These are phyloP conservation scores for Danio kyathit DNA, from an alignment of 2,797 vertebrate species.

Conservation along the genomic window DNA sequence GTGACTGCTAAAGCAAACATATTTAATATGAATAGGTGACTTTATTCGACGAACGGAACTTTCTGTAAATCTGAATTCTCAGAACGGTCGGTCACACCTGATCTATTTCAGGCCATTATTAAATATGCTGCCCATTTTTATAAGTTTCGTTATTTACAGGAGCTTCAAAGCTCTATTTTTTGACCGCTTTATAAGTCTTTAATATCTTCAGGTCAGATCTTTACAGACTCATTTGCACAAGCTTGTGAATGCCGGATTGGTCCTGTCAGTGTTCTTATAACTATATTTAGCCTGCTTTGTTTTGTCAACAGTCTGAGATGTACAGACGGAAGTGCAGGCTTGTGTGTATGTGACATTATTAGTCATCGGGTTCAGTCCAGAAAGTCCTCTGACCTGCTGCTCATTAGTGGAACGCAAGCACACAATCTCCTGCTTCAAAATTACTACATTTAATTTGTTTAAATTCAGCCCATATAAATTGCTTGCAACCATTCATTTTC, in stretches of 20 bases:
- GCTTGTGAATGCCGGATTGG: not conserved
- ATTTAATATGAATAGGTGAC: not conserved
- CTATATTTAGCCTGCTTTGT: conserved; percentile 7
- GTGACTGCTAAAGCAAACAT: not conserved
- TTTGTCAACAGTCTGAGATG: conserved; percentile 7
- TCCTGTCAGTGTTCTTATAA: not conserved
- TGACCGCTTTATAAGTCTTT: not conserved
- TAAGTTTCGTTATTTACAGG: not conserved
- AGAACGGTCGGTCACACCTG: not conserved
- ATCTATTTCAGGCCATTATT: not conserved
- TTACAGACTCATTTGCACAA: not conserved
- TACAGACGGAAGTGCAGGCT: not conserved
- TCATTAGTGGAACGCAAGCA: not conserved
- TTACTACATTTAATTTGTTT: no score
- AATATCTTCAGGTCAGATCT: not conserved
- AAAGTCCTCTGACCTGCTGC: not conserved
- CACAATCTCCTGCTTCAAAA: not conserved
- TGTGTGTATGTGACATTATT: not conserved
- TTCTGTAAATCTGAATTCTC: conserved; percentile 9
- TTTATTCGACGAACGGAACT: conserved; percentile 20
- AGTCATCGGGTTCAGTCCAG: not conserved
- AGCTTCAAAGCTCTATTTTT: not conserved
- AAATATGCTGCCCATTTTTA: not conserved
- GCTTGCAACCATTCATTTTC: no score
- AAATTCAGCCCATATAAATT: no score